Evolutionary conservation across 92 coral and sea anemone genomes (phyloP), one percentile per base, ranked within the genome.

Genomic region (Epizoanthus stellaris): DNA sequence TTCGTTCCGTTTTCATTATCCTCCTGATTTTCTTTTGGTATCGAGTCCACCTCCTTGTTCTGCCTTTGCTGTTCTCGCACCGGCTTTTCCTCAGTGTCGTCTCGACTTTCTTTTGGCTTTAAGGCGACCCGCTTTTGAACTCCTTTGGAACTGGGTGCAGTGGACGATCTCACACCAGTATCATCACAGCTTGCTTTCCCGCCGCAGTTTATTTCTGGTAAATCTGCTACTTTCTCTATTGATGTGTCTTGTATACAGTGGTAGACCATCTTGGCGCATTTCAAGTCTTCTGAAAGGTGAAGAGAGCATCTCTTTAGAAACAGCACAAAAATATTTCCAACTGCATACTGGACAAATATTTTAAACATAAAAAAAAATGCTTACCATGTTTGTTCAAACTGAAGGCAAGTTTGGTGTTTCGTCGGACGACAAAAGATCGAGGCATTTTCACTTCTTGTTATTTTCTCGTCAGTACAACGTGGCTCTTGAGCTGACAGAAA

Each of bases 391-490:
- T 8, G 73, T 15, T 36, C 52, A 45, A 20, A 49, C 9, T 40
- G 47, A 47, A 72, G 52, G 6, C 19, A 54, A 19, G 17, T 45
- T 72, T 72, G 23, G 30, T 10, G 60, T 47, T 47, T 47, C 77
- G 77, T 72, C 59, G 47, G 40, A 72, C 36, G 16, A 72, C 25
- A 47, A 72, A 72, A 14, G 58, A 42, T 3, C 77, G 77, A 43
- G 77, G 77, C 77, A 72, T 52, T 72, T 68, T 68, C 52, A 34
- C 45, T 68, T 68, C 10, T 67, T 38, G 52, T 5, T 38, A 57
- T 36, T 72, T 21, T 72, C 52, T 0, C 38, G 36, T 9, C 36
- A 1, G 36, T 19, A 45, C 14, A 17, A 25, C 20, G 13, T 34
- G 77, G n/a, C 49, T 23, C 42, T 47, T 47, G 11, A 43, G 11